Evolutionary conservation across 2,797 vertebrate species (phyloP).

Genomic region (Pseudocheirus occidentalis): DNA sequence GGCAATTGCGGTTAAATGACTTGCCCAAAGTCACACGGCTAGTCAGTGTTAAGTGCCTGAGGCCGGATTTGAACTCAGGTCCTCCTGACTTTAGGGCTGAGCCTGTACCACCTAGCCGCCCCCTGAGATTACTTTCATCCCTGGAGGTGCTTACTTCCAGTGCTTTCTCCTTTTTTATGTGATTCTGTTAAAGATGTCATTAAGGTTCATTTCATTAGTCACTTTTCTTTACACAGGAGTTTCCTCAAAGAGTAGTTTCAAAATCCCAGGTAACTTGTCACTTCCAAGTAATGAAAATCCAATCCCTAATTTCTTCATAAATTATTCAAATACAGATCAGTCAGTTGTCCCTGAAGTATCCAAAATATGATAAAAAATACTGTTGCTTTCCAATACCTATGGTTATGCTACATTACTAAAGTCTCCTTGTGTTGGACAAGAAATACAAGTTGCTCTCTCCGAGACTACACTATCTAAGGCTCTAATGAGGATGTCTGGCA

Average conservation of each 20-base stretch:
- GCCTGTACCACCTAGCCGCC: too few relatives aligned
- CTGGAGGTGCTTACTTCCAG: neutral
- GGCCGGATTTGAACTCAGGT: too few relatives aligned
- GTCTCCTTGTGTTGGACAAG: slow-evolving; percentile 85
- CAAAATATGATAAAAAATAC: neutral
- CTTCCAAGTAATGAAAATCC: fast-evolving
- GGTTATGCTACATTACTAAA: slow-evolving; percentile 18
- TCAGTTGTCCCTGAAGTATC: slow-evolving; percentile 33
- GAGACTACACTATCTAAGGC: slow-evolving; percentile 89
- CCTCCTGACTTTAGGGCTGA: too few relatives aligned
- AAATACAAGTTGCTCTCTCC: slow-evolving; percentile 81
- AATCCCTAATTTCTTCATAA: neutral
- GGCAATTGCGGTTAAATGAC: too few relatives aligned
- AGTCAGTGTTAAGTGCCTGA: too few relatives aligned
- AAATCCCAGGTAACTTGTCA: neutral
- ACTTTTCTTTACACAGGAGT: neutral
- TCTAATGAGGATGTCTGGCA: slow-evolving; percentile 91
- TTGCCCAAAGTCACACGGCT: too few relatives aligned
- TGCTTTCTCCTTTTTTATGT: neutral
- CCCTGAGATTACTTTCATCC: neutral
- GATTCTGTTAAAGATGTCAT: neutral
- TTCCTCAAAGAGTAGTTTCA: neutral
- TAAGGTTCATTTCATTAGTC: neutral
- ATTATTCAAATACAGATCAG: neutral
- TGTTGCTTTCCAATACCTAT: fast-evolving